Base-by-base conservation (phyloP, 2,797 vertebrate species). In the Paratrypauchen microcephalus region DNA sequence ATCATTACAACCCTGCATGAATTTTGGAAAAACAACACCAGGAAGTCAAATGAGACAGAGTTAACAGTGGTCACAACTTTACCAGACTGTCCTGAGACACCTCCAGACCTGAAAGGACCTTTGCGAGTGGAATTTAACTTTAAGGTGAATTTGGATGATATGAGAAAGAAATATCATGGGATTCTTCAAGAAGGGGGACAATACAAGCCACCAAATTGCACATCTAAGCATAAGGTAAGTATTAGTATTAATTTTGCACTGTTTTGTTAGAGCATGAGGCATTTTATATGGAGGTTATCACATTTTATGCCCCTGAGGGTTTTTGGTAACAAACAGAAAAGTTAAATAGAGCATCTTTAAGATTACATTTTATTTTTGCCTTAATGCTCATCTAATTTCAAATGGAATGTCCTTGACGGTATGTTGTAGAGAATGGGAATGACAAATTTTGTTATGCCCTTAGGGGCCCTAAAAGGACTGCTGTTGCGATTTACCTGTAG, bases 171-270 rank as follows among this genome's bases (percentile, higher is more conserved):
- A 0, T 0, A 30, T 1, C 0, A 5, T 18, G 0, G 1, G 19
- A 0, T 0, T 19, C 76, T 90, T 30, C 21, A 48, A 55, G 0
- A 67, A 1, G 89, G 90, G 73, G 89, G 90, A 69, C 36, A 71
- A 0, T 83, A 76, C 75, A 86, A 73, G 62, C 86, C 90, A 16
- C 1, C 48, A 21, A 67, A 86, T 5, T 91, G 90, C 18, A 28
- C 73, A 12, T n/a, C 90, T 13, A 24, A 1, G 15, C 87, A 89
- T 0, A 91, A 89, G 86, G 89, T 90, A 75, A 0, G 83, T 59
- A n/a, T n/a, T 32, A 0, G 11, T 36, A 54, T 1, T 11, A 41
- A 50, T 8, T 7, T 15, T n/a, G 7, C 32, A 8, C 32, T 8
- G 32, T 62, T 12, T 12, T 63, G 9, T 8, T 32, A 60, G 15